Evolutionary conservation across 2,888 invertebrate genomes (phyloP).

Genomic region (Blera fallax): DNA sequence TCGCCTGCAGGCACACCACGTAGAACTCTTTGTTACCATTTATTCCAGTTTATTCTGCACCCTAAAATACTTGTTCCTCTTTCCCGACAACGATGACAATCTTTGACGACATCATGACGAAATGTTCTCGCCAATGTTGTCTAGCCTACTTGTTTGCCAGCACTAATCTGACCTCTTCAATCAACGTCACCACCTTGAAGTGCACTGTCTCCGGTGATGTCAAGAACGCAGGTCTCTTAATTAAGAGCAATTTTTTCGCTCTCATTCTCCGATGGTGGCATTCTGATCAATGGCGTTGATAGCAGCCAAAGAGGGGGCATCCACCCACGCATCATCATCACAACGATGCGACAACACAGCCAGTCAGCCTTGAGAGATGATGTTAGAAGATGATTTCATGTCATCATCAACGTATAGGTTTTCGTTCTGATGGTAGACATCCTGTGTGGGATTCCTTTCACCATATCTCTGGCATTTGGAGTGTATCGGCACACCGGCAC

Average conservation of each 20-base stretch:
- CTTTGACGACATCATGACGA: slow-evolving; percentile 64
- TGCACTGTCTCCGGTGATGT: slow-evolving; percentile 20
- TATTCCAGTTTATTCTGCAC: slow-evolving; percentile 2
- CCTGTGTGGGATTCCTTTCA: slow-evolving; percentile 72
- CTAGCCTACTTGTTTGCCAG: slow-evolving; percentile 19
- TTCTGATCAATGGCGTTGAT: slow-evolving; percentile 54
- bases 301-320: slow-evolving; percentile 33
- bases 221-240: slow-evolving; percentile 64
- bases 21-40: neutral
- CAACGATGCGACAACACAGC: neutral
- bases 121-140: slow-evolving; percentile 65
- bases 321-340: slow-evolving; percentile 59
- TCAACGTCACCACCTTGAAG: slow-evolving; percentile 58
- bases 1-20: slow-evolving; percentile 5
- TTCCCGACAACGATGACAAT: slow-evolving; percentile 49
- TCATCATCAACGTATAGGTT: slow-evolving; percentile 51
- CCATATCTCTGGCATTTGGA: slow-evolving; percentile 61
- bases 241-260: slow-evolving; percentile 57
- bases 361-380: slow-evolving; percentile 65
- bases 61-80: slow-evolving; percentile 1
- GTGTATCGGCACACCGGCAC: slow-evolving; percentile 47
- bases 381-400: slow-evolving; percentile 65
- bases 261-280: slow-evolving; percentile 68
- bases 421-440: slow-evolving; percentile 13
- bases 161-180: slow-evolving; percentile 61